A percentile compares a stretch with the other conserved stretches of the same genome.
Evolutionary conservation across 2,888 invertebrate genomes (phyloP).

Genomic region (Eurytoma californica): DNA sequence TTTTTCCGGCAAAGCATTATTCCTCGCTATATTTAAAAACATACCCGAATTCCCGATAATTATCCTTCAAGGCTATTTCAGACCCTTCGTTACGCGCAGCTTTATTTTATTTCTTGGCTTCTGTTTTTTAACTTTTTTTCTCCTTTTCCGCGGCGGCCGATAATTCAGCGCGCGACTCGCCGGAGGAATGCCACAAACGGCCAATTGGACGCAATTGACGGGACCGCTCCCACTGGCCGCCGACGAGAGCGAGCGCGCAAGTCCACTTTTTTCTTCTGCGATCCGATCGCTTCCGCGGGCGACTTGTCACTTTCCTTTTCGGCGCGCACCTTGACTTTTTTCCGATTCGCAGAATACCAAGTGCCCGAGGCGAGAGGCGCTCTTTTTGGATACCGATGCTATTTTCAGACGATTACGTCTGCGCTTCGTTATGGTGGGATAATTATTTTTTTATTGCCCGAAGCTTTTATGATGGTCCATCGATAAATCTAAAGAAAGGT

Average conservation of each 20-base stretch:
- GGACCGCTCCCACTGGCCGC: background rate
- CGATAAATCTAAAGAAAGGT: no score
- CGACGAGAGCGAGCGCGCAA: no score
- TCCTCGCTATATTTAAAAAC: conserved; percentile 36
- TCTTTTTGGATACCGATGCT: no score
- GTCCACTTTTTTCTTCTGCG: background rate
- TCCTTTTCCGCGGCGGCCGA: conserved; percentile 1
- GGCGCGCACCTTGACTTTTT: no score
- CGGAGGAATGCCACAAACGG: conserved; percentile 4
- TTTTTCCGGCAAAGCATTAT: background rate
- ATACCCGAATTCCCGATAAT: conserved; percentile 35
- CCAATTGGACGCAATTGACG: conserved; percentile 6
- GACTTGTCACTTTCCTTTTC: background rate
- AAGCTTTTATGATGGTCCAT: no score
- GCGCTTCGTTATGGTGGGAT: no score
- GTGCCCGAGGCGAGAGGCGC: no score
- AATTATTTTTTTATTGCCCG: no score
- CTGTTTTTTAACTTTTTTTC: background rate
- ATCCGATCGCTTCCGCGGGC: background rate
- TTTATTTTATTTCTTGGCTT: no score
- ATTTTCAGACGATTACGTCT: no score
- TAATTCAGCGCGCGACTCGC: conserved; percentile 8
- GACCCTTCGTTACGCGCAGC: conserved; percentile 12
- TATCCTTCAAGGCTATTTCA: conserved; percentile 51
- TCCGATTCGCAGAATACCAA: background rate